Percentiles rank a stretch among this genome's conserved stretches.
Evolutionary conservation across 2,113 vertebrate species (phyloP).

Genomic region (Aptenodytes forsteri): DNA sequence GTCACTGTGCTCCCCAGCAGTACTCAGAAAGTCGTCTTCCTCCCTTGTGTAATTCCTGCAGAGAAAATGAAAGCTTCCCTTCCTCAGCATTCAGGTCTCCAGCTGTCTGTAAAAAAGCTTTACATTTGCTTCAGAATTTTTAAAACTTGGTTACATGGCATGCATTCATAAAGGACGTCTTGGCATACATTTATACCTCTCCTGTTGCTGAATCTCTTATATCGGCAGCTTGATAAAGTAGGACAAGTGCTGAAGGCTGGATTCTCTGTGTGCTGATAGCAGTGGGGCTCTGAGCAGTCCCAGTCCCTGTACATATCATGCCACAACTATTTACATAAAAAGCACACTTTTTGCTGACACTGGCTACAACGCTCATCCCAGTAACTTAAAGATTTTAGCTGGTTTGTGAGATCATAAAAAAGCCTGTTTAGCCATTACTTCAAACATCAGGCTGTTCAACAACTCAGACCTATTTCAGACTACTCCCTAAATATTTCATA

Average conservation of each 20-base stretch:
- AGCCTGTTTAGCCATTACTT: neutral
- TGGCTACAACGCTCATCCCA: neutral
- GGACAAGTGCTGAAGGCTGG: neutral
- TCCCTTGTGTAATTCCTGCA: neutral
- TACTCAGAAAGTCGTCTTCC: neutral
- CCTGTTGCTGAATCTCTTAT: neutral
- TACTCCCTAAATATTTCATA: neutral
- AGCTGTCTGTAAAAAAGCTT: neutral
- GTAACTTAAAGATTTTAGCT: neutral
- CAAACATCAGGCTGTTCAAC: neutral
- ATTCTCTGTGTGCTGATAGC: neutral
- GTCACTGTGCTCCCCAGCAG: neutral
- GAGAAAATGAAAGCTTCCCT: neutral
- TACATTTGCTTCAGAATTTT: neutral
- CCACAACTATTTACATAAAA: neutral
- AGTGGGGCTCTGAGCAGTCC: neutral
- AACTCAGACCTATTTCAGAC: neutral
- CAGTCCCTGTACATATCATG: neutral
- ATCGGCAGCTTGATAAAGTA: neutral
- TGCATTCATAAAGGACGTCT: neutral
- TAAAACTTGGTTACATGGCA: neutral
- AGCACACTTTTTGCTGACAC: neutral
- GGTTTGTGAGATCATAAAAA: neutral
- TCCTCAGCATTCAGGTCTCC: neutral
- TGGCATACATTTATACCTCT: neutral